These are phyloP conservation scores for Pedicia rivosa DNA, from an alignment of 2,888 invertebrate species.

Conservation along the genomic window DNA sequence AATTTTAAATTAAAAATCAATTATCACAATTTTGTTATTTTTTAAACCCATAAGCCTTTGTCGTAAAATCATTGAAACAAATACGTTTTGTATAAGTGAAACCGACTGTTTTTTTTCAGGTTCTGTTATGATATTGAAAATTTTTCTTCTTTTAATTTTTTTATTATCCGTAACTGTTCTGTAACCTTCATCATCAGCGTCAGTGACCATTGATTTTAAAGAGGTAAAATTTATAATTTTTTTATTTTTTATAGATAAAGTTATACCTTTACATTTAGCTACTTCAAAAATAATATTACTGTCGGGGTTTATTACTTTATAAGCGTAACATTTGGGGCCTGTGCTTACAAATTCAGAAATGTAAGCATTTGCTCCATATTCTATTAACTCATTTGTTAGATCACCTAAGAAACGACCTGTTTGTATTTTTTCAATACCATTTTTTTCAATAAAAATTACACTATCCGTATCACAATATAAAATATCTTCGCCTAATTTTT, in stretches of 20 bases:
- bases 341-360: background rate
- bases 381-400: background rate
- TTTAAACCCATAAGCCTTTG: no score
- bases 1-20: no score
- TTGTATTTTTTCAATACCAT: no score
- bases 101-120: background rate
- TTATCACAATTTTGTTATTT: no score
- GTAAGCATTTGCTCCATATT: background rate
- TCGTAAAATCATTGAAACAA: background rate
- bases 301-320: background rate
- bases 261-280: constrained; percentile 1
- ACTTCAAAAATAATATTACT: background rate
- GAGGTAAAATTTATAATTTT: background rate
- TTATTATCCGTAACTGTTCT: no score
- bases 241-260: background rate
- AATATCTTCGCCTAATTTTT: background rate
- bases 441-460: background rate
- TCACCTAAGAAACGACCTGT: background rate
- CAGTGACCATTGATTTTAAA: background rate
- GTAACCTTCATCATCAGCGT: background rate
- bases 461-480: background rate
- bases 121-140: background rate
- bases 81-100: background rate
- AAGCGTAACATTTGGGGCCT: background rate
- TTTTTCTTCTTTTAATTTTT: no score